phyloP scores from a whole-genome alignment of 2,113 vertebrate species.

The Collichthys lucidus region DNA sequence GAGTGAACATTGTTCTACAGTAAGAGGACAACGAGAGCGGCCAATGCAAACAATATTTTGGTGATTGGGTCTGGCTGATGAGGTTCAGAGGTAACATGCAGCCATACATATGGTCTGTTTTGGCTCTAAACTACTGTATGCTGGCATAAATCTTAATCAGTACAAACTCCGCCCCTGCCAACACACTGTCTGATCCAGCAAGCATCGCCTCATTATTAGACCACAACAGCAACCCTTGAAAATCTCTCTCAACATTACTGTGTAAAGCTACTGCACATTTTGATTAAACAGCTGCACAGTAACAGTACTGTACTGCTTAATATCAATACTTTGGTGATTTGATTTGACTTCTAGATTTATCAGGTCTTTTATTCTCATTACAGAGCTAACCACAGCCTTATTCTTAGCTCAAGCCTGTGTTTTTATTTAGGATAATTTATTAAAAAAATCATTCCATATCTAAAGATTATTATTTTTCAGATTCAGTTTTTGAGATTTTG shows the following conservation, averaged over 20 bases:
- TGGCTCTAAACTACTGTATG: background rate
- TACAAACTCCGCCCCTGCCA: background rate
- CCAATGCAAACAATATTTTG: slow-evolving; percentile 19
- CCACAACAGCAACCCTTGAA: slow-evolving; percentile 24
- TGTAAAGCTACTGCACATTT: background rate
- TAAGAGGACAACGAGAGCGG: slow-evolving; percentile 11
- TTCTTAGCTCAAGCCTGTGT: background rate
- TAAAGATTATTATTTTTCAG: background rate
- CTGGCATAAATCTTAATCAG: background rate
- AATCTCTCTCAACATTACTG: background rate
- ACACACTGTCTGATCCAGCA: background rate
- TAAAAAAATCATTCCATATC: background rate
- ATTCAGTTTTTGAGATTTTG: background rate
- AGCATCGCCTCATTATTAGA: background rate
- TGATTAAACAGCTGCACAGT: background rate
- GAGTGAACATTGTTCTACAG: slow-evolving; percentile 17
- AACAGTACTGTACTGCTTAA: background rate
- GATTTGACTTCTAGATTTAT: background rate
- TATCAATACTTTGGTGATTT: background rate
- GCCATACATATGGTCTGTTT: background rate
- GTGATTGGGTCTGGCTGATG: background rate
- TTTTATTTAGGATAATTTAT: background rate
- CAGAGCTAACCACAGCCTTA: too few species aligned
- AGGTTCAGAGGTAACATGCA: slow-evolving; percentile 17
- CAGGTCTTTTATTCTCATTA: background rate